Base-by-base conservation (phyloP, 2,888 invertebrate species). In the Caenorhabditis zanzibari region DNA sequence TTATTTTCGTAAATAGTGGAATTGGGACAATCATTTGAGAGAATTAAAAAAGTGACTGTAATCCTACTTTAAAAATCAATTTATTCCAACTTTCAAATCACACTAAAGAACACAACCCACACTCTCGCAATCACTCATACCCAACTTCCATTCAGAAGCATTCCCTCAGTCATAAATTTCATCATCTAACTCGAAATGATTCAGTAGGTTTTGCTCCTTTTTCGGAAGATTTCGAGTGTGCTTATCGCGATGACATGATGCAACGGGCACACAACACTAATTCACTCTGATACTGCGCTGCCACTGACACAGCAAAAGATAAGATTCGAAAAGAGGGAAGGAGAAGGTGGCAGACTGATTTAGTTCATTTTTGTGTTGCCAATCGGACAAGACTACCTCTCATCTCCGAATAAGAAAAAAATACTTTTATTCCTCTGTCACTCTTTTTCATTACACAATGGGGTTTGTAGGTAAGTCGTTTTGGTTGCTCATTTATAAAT, bases 211-310 rank as follows among this genome's bases (percentile, higher is more conserved):
- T 10, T 49, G 35, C 44, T 68, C 12, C 16, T n/a, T 54, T 9
- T 54, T 69, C 54, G 19, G 52, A 41, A 69, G 69, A 77, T 61
- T 32, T 77, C 4, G 19, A 76, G 44, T 44, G 44, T 44, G 52
- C 79, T 79, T 79, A 79, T 79, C 79, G 16, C 4, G 44, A 28
- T 79, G 19, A 79, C 64, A 71, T 79, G 79, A 79, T 79, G 79
- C 79, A 79, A 79, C 79, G 52, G n/a, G 69, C 44, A 63, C 54
- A 68, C 56, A 68, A 71, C 69, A 79, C 44, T 79, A 79, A 79
- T 71, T 79, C 71, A 64, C 41, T 64, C 41, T 56, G 49, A 63
- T 59, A 69, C 61, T 58, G 52, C 63, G 52, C n/a, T 69, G 69
- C 63, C 69, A 69, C 63, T 77, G 77, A 38, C 59, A 54, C 28